Conservation (phyloP, 2,888 invertebrate genomes). For the Tryphoninae sp. region DNA sequence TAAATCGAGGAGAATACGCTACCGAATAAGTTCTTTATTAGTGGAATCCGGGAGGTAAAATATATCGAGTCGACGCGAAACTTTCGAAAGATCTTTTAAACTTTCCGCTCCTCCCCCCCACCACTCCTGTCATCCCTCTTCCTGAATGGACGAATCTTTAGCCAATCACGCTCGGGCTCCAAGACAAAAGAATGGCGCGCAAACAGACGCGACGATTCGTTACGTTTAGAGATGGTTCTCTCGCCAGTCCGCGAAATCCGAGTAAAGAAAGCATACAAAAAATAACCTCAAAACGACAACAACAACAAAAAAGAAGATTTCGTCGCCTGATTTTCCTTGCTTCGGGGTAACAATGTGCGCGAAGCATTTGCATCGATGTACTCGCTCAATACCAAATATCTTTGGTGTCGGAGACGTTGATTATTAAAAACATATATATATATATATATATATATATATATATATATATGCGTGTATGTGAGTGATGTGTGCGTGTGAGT, state of each 20-base stretch:
- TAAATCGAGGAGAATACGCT: slow-evolving; percentile 20
- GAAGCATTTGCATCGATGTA: slow-evolving; percentile 25
- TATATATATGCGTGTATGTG: too few relatives aligned
- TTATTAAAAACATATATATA: slow-evolving; percentile 14
- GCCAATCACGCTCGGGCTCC: slow-evolving; percentile 6
- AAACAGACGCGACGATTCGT: slow-evolving; percentile 29
- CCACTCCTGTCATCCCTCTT: neutral
- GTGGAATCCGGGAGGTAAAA: neutral
- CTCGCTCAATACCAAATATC: neutral
- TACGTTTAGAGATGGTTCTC: slow-evolving; percentile 2
- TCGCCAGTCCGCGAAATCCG: neutral
- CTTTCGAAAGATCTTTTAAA: slow-evolving; percentile 41
- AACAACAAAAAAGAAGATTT: slow-evolving; percentile 24
- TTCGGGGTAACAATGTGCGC: slow-evolving; percentile 23
- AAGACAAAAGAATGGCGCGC: neutral
- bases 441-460: slow-evolving; percentile 31
- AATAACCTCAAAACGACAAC: neutral
- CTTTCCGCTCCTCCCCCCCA: neutral
- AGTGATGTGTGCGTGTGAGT: neutral
- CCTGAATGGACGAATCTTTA: slow-evolving; percentile 42
- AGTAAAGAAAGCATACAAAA: slow-evolving; percentile 6
- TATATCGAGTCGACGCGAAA: slow-evolving; percentile 30
- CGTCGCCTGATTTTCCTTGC: slow-evolving; percentile 22
- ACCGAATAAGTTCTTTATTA: neutral
- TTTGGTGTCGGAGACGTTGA: slow-evolving; percentile 17